Percentiles rank a stretch among this genome's conserved stretches.
phyloP scores from a whole-genome alignment of 1,140 invertebrate genomes.

The Lethrus apterus region DNA sequence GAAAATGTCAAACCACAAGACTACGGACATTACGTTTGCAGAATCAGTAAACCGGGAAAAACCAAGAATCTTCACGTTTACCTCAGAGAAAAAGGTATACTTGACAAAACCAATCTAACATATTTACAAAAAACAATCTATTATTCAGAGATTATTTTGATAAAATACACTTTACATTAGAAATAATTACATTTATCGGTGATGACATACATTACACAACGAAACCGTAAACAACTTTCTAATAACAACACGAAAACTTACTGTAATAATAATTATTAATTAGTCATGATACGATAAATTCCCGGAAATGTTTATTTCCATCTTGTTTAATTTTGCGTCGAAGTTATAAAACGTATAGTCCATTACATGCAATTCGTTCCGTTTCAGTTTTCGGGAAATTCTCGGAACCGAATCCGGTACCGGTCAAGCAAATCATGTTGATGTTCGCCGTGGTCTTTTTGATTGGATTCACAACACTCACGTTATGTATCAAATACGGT shows the following conservation, averaged over 20 bases:
- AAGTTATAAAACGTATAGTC: no score
- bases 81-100: slow-evolving; percentile 30
- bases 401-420: slow-evolving; percentile 34
- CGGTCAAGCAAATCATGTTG: slow-evolving; percentile 29
- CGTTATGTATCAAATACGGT: slow-evolving; percentile 32
- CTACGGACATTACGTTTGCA: slow-evolving; percentile 61
- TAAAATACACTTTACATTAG: no score
- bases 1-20: slow-evolving; percentile 51
- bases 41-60: slow-evolving; percentile 36
- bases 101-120: no score
- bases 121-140: no score
- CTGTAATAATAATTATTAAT: no score
- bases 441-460: slow-evolving; percentile 22
- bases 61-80: slow-evolving; percentile 24
- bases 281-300: no score
- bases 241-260: no score
- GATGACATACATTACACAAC: no score
- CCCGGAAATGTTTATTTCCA: slow-evolving; percentile 11
- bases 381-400: slow-evolving; percentile 21
- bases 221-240: no score
- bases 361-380: no score
- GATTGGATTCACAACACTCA: slow-evolving; percentile 21
- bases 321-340: slow-evolving; percentile 22
- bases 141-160: no score
- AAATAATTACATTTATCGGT: no score